phyloP scores from a whole-genome alignment of 2,797 vertebrate species.

The Sebastolobus alascanus region DNA sequence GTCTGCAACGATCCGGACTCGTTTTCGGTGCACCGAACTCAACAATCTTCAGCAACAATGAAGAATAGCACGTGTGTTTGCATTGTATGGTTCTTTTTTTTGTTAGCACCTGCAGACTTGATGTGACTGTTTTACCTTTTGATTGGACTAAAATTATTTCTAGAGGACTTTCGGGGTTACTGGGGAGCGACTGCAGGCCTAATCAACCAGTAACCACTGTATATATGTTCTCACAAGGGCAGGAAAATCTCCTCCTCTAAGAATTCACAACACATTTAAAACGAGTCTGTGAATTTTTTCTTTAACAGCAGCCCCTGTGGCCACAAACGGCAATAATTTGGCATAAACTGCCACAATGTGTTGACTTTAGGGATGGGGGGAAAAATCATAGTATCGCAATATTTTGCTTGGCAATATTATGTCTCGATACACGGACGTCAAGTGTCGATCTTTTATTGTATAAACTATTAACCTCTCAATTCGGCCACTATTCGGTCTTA shows the following conservation, averaged over 20 bases:
- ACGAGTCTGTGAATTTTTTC: no score
- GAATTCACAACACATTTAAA: not conserved
- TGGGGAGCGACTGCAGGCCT: not conserved
- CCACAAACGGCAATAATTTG: no score
- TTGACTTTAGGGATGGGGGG: no score
- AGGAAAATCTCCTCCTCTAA: not conserved
- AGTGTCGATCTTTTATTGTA: no score
- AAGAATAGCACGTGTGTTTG: not conserved
- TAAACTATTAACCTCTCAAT: no score
- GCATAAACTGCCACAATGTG: no score
- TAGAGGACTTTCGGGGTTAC: not conserved
- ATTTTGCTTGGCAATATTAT: no score
- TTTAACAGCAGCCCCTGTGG: no score
- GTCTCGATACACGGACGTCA: no score
- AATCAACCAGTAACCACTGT: not conserved
- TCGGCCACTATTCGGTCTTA: no score
- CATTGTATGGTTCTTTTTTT: not conserved
- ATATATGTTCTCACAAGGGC: not conserved
- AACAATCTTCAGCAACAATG: not conserved
- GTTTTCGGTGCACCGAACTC: not conserved
- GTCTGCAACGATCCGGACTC: slow-evolving; percentile 17
- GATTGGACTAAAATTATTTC: not conserved
- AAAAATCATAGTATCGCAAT: no score
- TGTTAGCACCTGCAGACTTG: not conserved
- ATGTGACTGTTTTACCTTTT: not conserved